Conservation (phyloP, 2,113 vertebrate species). For the Scatophagus argus region DNA sequence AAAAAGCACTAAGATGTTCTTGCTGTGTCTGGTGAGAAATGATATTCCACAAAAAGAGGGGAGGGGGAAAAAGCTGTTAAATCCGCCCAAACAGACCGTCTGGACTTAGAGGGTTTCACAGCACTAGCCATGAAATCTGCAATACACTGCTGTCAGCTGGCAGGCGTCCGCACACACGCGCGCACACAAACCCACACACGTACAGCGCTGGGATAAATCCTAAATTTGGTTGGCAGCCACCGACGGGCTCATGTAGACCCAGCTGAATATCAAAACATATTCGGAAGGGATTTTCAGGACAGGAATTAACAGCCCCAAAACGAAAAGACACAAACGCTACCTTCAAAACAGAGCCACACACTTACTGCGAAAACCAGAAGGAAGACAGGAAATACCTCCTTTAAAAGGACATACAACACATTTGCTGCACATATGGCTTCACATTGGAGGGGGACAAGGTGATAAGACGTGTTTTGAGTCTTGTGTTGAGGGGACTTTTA, state of each 20-base stretch:
- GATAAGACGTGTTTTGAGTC: slow-evolving; percentile 14
- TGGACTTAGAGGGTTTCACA: slow-evolving; percentile 57
- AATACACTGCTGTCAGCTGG: slow-evolving; percentile 62
- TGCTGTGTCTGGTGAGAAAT: slow-evolving; percentile 32
- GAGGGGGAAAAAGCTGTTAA: slow-evolving; percentile 47
- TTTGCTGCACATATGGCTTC: slow-evolving; percentile 18
- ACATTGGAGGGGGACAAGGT: neutral
- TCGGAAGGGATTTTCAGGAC: slow-evolving; percentile 58
- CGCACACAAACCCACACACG: slow-evolving; percentile 12
- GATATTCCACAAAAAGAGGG: slow-evolving; percentile 45
- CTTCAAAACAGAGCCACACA: neutral
- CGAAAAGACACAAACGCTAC: slow-evolving; percentile 8
- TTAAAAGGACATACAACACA: neutral
- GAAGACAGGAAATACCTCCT: slow-evolving; percentile 29
- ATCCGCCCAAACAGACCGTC: slow-evolving; percentile 57
- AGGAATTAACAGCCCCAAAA: slow-evolving; percentile 50
- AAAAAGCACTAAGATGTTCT: slow-evolving; percentile 16
- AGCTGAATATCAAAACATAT: slow-evolving; percentile 68
- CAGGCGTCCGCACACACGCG: slow-evolving; percentile 8
- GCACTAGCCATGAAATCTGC: slow-evolving; percentile 60
- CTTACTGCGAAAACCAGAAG: neutral
- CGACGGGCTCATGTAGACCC: slow-evolving; percentile 48
- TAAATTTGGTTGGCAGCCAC: slow-evolving; percentile 59
- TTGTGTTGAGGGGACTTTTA: neutral
- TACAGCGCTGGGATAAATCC: slow-evolving; percentile 53